These are phyloP conservation scores for Addax nasomaculatus DNA, from an alignment of 2,113 vertebrate genomes.

Conservation along the genomic window DNA sequence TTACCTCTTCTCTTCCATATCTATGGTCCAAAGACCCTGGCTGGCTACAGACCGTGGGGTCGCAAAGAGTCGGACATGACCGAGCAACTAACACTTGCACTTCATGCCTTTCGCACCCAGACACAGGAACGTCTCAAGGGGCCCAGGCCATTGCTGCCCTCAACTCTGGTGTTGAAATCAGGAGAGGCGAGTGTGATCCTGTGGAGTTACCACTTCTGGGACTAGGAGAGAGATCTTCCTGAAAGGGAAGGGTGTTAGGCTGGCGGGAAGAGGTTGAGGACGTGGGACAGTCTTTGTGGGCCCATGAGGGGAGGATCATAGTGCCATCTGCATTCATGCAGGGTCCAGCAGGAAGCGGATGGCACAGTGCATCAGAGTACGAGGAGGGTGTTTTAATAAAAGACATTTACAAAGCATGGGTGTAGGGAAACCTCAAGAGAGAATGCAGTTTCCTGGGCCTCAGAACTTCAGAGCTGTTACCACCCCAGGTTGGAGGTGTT, in stretches of 20 bases:
- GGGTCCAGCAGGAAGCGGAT: neutral
- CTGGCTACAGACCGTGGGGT: neutral
- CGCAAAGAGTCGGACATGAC: neutral
- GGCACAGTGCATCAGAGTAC: neutral
- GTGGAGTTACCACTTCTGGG: no score
- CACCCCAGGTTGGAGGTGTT: rapidly evolving
- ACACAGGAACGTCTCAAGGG: neutral
- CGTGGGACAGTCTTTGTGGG: rapidly evolving
- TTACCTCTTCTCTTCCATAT: neutral
- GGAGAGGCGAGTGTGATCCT: neutral
- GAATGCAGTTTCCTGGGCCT: no score
- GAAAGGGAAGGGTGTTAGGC: neutral
- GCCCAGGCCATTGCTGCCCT: neutral
- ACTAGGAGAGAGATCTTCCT: neutral
- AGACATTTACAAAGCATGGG: neutral
- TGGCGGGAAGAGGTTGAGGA: rapidly evolving
- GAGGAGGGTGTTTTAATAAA: slow-evolving; percentile 1
- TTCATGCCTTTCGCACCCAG: neutral
- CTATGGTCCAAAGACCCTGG: neutral
- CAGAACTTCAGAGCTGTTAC: neutral
- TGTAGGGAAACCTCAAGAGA: neutral
- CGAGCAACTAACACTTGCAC: neutral
- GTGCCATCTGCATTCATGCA: rapidly evolving
- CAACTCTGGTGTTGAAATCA: neutral
- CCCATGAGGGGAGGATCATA: no score